Percentiles rank a stretch among this genome's conserved stretches.
Conservation (phyloP, 2,888 invertebrate genomes). For the Macrosoma leucophasiata region DNA sequence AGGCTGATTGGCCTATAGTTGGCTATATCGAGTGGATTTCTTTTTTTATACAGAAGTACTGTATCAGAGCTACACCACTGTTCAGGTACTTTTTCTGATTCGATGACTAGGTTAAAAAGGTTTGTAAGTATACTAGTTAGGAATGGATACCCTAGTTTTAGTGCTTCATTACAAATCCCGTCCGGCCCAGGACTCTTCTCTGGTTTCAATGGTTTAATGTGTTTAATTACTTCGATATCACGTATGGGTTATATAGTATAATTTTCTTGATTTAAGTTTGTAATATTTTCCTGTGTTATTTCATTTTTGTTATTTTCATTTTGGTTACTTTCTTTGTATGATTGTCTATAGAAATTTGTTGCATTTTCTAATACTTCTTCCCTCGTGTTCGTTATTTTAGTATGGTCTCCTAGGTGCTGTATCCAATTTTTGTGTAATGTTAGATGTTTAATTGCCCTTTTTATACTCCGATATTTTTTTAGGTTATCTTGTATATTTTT, state of each 20-base stretch:
- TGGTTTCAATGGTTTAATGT: conserved; percentile 5
- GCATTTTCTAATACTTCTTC: too few species aligned
- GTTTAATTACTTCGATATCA: neutral
- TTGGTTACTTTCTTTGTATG: too few species aligned
- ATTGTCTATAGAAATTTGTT: too few species aligned
- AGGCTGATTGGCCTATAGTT: conserved; percentile 13
- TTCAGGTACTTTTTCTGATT: conserved; percentile 7
- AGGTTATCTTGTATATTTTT: too few species aligned
- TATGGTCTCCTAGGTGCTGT: too few species aligned
- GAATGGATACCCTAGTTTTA: neutral
- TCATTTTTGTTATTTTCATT: too few species aligned
- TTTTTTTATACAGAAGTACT: conserved; percentile 13
- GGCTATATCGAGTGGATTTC: conserved; percentile 7
- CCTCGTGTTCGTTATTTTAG: too few species aligned
- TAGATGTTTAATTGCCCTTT: too few species aligned
- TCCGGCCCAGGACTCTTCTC: conserved; percentile 12
- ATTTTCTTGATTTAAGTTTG: too few species aligned
- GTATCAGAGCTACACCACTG: conserved; percentile 12
- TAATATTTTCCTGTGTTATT: too few species aligned
- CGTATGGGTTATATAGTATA: neutral
- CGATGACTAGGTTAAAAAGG: neutral
- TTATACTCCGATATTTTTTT: too few species aligned
- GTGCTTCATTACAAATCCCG: conserved; percentile 7
- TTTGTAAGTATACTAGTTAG: neutral
- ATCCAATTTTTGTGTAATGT: too few species aligned